These are phyloP conservation scores for Trematomus loennbergii DNA, from an alignment of 2,113 vertebrate species.

Conservation along the genomic window DNA sequence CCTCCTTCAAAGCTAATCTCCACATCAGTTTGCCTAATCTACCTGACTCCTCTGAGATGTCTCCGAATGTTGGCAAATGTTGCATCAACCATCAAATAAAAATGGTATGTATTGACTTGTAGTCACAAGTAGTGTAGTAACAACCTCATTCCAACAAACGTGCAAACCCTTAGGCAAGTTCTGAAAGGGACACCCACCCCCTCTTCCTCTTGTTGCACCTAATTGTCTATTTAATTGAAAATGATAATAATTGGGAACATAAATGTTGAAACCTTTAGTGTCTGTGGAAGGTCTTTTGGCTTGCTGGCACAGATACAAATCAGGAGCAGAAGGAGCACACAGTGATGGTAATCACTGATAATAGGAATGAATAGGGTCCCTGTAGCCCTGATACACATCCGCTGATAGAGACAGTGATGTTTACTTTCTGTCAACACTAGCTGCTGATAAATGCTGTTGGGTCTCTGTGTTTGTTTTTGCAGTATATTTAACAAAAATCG, in stretches of 20 bases:
- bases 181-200: not conserved
- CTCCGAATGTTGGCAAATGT: not conserved
- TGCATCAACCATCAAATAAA: not conserved
- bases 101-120: not conserved
- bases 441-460: slow-evolving; percentile 46
- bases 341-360: slow-evolving; percentile 53
- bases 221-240: slow-evolving; percentile 8
- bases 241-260: not conserved
- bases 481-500: not conserved
- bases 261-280: slow-evolving; percentile 8
- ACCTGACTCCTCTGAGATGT: not conserved
- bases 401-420: slow-evolving; percentile 48
- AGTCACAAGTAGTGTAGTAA: not conserved
- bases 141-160: not conserved
- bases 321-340: slow-evolving; percentile 47
- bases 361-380: slow-evolving; percentile 49
- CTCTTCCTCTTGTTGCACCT: not conserved
- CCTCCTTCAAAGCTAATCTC: not conserved
- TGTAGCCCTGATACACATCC: slow-evolving; percentile 51
- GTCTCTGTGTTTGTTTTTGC: slow-evolving; percentile 26
- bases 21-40: not conserved
- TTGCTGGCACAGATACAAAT: slow-evolving; percentile 56
- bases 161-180: not conserved
- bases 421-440: slow-evolving; percentile 50
- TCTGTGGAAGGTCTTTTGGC: slow-evolving; percentile 45